Conservation (phyloP, 2,797 vertebrate species). For the Pipistrellus kuhlii region DNA sequence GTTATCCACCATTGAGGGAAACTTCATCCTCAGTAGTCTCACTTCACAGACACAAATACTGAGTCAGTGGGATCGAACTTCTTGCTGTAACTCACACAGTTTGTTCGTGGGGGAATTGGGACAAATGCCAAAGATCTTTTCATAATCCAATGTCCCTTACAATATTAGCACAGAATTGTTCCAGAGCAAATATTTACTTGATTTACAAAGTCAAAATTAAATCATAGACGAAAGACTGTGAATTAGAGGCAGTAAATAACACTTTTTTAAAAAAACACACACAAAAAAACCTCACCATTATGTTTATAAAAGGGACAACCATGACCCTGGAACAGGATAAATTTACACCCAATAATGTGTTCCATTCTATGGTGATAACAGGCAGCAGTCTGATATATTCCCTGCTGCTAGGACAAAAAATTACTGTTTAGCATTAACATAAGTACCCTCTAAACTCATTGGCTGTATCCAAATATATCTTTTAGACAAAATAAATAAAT, state of each 20-base stretch:
- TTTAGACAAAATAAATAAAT: slow-evolving; percentile 41
- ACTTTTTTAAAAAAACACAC: background rate
- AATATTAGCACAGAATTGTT: background rate
- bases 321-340: background rate
- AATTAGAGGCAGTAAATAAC: background rate
- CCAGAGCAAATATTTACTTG: background rate
- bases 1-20: background rate
- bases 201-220: slow-evolving; percentile 47
- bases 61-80: background rate
- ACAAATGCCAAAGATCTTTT: background rate
- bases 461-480: background rate
- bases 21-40: background rate
- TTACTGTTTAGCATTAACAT: slow-evolving; percentile 10
- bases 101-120: background rate
- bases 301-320: background rate
- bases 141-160: background rate
- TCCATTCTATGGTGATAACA: no score
- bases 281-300: background rate
- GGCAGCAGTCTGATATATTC: background rate
- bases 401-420: slow-evolving; percentile 32
- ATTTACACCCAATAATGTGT: no score
- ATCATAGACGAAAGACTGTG: background rate
- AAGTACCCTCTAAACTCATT: background rate
- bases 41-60: background rate
- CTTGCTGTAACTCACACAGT: background rate